These are phyloP conservation scores for Dilophus febrilis DNA, from an alignment of 2,888 invertebrate species.

Conservation along the genomic window DNA sequence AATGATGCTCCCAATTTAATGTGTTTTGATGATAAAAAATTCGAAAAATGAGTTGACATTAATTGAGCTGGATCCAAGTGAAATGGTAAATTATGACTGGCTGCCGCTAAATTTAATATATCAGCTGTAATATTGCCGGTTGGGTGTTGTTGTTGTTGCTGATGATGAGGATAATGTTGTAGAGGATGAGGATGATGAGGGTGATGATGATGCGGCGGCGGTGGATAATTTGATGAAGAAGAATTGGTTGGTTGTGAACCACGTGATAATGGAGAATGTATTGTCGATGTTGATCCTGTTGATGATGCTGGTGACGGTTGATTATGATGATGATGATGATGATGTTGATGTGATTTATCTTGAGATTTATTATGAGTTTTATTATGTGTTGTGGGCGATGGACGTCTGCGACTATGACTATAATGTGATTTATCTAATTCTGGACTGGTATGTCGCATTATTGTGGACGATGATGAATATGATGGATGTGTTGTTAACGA, in stretches of 20 bases:
- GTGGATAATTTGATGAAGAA: conserved; percentile 8
- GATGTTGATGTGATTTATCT: conserved; percentile 24
- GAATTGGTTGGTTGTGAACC: too few relatives aligned
- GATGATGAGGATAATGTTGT: too few relatives aligned
- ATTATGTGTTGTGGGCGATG: too few relatives aligned
- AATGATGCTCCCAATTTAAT: too few relatives aligned
- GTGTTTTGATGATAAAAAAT: conserved; percentile 28
- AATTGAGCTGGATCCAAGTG: conserved; percentile 44
- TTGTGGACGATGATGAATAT: too few relatives aligned
- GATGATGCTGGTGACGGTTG: conserved; percentile 17
- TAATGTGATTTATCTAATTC: conserved; percentile 24
- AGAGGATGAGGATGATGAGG: conserved; percentile 15
- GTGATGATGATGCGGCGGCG: conserved; percentile 1
- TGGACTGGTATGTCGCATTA: conserved; percentile 20
- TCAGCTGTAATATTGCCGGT: conserved; percentile 37
- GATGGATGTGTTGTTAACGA: too few relatives aligned
- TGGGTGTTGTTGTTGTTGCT: too few relatives aligned
- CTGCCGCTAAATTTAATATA: conserved; percentile 41
- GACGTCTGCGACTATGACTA: too few relatives aligned
- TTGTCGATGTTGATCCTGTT: conserved; percentile 8
- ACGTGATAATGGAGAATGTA: too few relatives aligned
- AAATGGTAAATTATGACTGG: conserved; percentile 41
- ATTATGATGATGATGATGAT: conserved; percentile 11
- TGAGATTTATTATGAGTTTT: conserved; percentile 9
- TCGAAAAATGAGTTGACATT: conserved; percentile 43